A percentile compares a stretch with the other conserved stretches of the same genome.
Evolutionary conservation across 35 echinoderm and acorn worm genomes (phyloP).

Genomic region (Hemicentrotus pulcherrimus): DNA sequence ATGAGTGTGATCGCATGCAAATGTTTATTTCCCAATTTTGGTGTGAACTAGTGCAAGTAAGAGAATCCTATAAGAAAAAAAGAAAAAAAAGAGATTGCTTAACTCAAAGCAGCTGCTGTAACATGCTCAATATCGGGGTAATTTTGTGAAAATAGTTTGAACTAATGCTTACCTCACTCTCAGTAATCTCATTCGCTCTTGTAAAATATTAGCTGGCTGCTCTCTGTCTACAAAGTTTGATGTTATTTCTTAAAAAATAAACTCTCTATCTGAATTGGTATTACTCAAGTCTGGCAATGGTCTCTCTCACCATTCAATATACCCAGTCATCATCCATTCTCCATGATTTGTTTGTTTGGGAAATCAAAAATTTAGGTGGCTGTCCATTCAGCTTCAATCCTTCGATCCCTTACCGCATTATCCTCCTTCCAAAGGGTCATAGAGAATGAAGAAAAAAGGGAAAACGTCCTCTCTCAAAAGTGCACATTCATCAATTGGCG

Average conservation of each 20-base stretch:
- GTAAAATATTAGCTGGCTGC: neutral
- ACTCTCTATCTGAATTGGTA: no score
- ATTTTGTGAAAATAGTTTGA: neutral
- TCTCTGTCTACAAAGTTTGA: neutral
- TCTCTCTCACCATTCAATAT: neutral
- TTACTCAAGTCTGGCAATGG: no score
- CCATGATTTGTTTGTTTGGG: constrained; percentile 48
- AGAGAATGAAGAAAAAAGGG: neutral
- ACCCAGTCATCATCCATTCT: neutral
- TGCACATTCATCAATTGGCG: constrained; percentile 49
- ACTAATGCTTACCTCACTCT: neutral
- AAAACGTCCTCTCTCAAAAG: constrained; percentile 19
- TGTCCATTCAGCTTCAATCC: neutral
- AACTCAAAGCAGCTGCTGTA: neutral
- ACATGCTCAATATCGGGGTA: neutral
- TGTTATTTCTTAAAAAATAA: neutral
- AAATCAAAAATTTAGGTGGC: constrained; percentile 40
- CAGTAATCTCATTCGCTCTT: neutral
- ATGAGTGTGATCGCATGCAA: neutral
- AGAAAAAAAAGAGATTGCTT: neutral
- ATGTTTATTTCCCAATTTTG: neutral
- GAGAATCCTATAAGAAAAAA: no score
- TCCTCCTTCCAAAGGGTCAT: neutral
- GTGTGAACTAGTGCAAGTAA: neutral
- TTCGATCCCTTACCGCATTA: neutral